Conservation (phyloP, 1,140 invertebrate species). For the Hirudo medicinalis region DNA sequence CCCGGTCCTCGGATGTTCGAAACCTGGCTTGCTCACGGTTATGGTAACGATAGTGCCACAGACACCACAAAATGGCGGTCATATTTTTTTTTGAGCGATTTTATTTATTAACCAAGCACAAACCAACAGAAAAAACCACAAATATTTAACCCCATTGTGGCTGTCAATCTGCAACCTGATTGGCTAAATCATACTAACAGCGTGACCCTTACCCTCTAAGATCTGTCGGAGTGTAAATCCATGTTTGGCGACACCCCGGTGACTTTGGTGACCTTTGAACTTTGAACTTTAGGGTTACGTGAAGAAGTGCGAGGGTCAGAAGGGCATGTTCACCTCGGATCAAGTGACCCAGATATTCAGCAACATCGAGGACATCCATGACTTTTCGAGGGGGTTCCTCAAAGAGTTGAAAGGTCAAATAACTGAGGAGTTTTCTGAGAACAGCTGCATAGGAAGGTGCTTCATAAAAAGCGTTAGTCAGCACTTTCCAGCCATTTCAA, state of each 20-base stretch:
- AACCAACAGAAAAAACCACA: too few species aligned
- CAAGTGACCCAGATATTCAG: slow-evolving; percentile 61
- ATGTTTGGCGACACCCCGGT: background rate
- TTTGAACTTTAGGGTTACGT: slow-evolving; percentile 54
- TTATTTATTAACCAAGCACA: too few species aligned
- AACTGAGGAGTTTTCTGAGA: slow-evolving; percentile 53
- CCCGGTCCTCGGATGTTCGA: too few species aligned
- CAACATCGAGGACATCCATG: slow-evolving; percentile 60
- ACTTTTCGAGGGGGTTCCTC: slow-evolving; percentile 59
- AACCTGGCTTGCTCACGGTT: too few species aligned
- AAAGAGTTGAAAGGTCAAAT: slow-evolving; percentile 54
- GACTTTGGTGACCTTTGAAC: background rate
- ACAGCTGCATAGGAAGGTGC: slow-evolving; percentile 58
- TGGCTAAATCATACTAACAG: too few species aligned
- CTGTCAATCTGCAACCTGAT: too few species aligned
- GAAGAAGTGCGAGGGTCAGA: slow-evolving; percentile 54
- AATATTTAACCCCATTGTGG: too few species aligned
- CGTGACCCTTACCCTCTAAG: too few species aligned
- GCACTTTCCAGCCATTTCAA: background rate
- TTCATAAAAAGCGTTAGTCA: slow-evolving; percentile 58
- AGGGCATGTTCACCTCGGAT: slow-evolving; percentile 60
- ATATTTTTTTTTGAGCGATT: too few species aligned
- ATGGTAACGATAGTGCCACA: too few species aligned
- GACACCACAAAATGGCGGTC: too few species aligned
- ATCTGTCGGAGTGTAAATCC: too few species aligned